Evolutionary conservation across 2,113 vertebrate genomes (phyloP).

Genomic region (Arvicanthis niloticus): DNA sequence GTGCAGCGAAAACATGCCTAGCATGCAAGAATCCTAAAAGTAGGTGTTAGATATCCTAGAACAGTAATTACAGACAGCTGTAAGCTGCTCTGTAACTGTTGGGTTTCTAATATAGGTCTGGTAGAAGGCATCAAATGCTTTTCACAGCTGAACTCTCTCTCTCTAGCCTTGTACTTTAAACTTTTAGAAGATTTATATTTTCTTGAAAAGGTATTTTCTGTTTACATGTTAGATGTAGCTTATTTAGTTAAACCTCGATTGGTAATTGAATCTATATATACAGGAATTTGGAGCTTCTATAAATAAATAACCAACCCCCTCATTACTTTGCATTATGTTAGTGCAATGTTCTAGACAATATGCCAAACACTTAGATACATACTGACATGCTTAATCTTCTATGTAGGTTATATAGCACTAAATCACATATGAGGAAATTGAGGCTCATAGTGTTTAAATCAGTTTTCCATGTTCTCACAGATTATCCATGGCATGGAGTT

Average conservation of each 20-base stretch:
- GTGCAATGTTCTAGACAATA: not conserved
- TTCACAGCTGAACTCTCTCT: not conserved
- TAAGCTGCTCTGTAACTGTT: not conserved
- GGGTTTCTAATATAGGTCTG: not conserved
- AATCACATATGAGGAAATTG: not conserved
- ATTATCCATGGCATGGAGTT: not conserved
- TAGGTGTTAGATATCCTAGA: not conserved
- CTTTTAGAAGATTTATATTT: not conserved
- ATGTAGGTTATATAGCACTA: not conserved
- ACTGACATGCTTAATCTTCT: not conserved
- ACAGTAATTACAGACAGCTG: not conserved
- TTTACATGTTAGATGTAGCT: not conserved
- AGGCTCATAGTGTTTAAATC: not conserved
- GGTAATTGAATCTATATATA: not conserved
- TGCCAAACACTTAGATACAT: not conserved
- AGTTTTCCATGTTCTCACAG: not conserved
- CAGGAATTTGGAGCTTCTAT: not conserved
- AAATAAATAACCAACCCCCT: not conserved
- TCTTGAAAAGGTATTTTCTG: not conserved
- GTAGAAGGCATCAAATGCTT: not conserved
- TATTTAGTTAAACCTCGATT: not conserved
- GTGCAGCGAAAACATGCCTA: not conserved
- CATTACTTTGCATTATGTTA: not conserved
- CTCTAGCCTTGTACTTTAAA: not conserved
- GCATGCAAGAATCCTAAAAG: not conserved